These are phyloP conservation scores for Leptinotarsa haldemani DNA, from an alignment of 2,888 invertebrate genomes.

Conservation along the genomic window DNA sequence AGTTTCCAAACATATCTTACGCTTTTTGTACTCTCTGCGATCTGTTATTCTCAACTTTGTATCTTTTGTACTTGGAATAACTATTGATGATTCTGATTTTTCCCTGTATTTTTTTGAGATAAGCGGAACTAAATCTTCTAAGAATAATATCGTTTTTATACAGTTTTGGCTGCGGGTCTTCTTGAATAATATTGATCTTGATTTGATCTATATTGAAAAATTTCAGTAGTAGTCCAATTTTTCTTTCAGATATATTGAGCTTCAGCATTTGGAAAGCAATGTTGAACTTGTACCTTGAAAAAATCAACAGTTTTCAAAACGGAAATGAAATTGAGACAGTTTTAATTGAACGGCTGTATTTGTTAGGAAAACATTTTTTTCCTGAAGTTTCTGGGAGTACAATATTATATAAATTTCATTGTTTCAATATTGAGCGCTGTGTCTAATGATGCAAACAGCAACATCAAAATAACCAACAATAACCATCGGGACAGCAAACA, in stretches of 20 bases:
- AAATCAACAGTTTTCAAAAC: neutral
- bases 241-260: constrained; percentile 80
- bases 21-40: constrained; percentile 44
- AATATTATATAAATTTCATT: no score
- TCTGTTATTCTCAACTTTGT: constrained; percentile 47
- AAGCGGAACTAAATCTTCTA: constrained; percentile 38
- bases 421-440: no score
- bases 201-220: constrained; percentile 65
- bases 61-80: constrained; percentile 48
- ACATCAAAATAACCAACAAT: no score
- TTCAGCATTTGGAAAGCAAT: constrained; percentile 78
- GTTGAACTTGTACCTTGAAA: constrained; percentile 79
- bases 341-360: no score
- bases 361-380: no score
- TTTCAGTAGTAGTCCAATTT: constrained; percentile 74
- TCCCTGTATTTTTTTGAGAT: constrained; percentile 50
- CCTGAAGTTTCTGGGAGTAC: no score
- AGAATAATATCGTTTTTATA: constrained; percentile 48
- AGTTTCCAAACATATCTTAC: constrained; percentile 35
- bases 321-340: neutral
- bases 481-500: no score
- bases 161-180: constrained; percentile 47
- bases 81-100: constrained; percentile 45
- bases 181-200: constrained; percentile 50
- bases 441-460: no score